These are phyloP conservation scores for Pseudococcus jackbeardsleyi DNA, from an alignment of 2,888 invertebrate species.

Conservation along the genomic window DNA sequence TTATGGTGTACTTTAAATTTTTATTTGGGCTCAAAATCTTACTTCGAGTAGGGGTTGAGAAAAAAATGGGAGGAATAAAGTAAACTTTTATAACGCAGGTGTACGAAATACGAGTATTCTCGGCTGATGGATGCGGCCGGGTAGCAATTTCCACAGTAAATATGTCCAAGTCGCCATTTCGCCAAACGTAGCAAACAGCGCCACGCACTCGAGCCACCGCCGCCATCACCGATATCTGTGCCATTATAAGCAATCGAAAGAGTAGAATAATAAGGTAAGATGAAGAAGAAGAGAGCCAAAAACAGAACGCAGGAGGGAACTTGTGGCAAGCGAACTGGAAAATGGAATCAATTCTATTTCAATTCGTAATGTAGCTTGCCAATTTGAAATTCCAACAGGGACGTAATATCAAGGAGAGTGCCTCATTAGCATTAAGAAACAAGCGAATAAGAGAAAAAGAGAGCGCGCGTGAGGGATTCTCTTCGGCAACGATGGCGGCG, in stretches of 20 bases:
- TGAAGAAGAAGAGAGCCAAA: background rate
- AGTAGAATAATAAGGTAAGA: background rate
- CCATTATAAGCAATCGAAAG: background rate
- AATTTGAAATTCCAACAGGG: slow-evolving; percentile 65
- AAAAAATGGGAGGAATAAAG: too few species aligned
- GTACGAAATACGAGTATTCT: too few species aligned
- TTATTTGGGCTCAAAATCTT: too few species aligned
- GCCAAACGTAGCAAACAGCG: slow-evolving; percentile 26
- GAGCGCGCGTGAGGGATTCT: slow-evolving; percentile 40
- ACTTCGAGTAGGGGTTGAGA: too few species aligned
- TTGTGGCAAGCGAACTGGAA: slow-evolving; percentile 58
- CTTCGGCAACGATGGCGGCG: slow-evolving; percentile 35
- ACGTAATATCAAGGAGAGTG: slow-evolving; percentile 65
- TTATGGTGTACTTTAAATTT: too few species aligned
- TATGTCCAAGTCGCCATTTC: slow-evolving; percentile 61
- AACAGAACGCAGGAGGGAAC: background rate
- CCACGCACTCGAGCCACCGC: background rate
- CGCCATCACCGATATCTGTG: background rate
- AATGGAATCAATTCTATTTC: slow-evolving; percentile 65
- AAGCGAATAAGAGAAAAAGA: slow-evolving; percentile 7
- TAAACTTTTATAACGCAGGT: too few species aligned
- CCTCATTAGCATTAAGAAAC: slow-evolving; percentile 64
- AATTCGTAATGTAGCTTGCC: slow-evolving; percentile 64
- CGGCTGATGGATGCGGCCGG: too few species aligned
- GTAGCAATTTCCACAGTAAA: background rate